Evolutionary conservation across 2,113 vertebrate genomes (phyloP).

Genomic region (Riparia riparia): DNA sequence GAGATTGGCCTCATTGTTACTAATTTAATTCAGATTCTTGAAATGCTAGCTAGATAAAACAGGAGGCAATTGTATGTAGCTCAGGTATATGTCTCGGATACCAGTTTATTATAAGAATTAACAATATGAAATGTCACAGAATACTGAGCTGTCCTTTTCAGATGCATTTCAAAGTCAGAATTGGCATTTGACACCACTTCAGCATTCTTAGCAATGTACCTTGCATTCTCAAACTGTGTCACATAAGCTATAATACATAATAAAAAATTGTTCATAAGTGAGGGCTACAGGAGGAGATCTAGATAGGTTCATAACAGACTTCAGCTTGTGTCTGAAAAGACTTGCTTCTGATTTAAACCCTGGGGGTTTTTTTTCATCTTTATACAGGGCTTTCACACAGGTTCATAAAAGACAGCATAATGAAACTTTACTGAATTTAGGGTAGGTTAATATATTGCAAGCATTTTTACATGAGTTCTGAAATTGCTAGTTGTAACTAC

Average conservation of each 20-base stretch:
- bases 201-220: background rate
- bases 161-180: background rate
- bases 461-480: background rate
- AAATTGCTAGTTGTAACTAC: background rate
- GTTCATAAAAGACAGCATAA: background rate
- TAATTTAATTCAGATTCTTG: background rate
- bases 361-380: background rate
- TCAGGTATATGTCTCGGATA: background rate
- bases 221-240: background rate
- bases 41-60: background rate
- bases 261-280: background rate
- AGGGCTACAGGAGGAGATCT: background rate
- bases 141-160: background rate
- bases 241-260: background rate
- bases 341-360: background rate
- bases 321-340: background rate
- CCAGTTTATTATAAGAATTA: background rate
- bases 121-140: background rate
- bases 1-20: background rate
- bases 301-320: background rate
- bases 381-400: background rate
- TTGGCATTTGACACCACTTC: background rate
- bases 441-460: background rate
- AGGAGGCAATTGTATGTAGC: background rate
- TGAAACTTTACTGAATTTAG: background rate